phyloP scores from a whole-genome alignment of 2,888 invertebrate genomes.

The Cotesia congregata region DNA sequence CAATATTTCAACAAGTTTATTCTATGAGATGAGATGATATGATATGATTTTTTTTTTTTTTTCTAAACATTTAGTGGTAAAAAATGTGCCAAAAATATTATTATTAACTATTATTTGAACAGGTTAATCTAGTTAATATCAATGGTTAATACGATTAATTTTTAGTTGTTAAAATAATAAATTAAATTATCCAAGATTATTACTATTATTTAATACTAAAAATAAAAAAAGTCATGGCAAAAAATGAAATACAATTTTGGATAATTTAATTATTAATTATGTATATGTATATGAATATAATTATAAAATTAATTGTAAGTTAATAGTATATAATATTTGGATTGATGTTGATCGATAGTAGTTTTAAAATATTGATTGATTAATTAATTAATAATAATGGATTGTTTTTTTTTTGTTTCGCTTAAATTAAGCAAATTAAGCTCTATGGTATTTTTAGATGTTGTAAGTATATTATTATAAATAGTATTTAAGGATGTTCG shows the following conservation, averaged over 20 bases:
- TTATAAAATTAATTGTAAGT: neutral
- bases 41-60: no score
- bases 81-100: conserved; percentile 59
- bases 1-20: neutral
- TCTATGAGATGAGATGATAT: neutral
- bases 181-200: neutral
- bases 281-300: neutral
- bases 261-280: neutral
- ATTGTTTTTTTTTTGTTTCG: no score
- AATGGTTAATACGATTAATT: neutral
- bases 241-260: neutral
- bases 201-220: neutral
- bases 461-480: neutral
- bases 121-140: neutral
- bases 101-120: conserved; percentile 24
- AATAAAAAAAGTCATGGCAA: neutral
- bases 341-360: neutral
- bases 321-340: neutral
- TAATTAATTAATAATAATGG: neutral
- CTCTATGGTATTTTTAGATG: neutral
- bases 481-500: conserved; percentile 63
- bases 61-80: conserved; percentile 45
- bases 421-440: no score
- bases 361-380: neutral
- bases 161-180: neutral